phyloP scores from a whole-genome alignment of 2,113 vertebrate genomes.

The Erpornis zantholeuca region DNA sequence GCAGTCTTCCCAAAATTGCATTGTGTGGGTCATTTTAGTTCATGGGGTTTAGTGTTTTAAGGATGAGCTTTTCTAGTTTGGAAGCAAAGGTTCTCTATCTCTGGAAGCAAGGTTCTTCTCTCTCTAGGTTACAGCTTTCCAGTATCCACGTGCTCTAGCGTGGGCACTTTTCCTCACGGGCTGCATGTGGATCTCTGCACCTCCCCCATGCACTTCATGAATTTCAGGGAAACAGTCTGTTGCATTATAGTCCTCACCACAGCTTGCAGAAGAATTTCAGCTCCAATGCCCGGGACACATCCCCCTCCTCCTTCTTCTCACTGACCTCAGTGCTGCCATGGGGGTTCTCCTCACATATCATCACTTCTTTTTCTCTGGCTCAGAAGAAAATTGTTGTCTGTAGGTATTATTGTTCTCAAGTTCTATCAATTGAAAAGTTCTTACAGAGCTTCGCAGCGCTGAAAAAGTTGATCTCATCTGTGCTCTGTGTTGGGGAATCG shows the following conservation, averaged over 20 bases:
- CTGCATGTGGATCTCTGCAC: not conserved
- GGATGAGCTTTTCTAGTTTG: not conserved
- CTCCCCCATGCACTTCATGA: not conserved
- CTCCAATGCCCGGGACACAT: fast-evolving
- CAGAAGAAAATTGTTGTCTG: not conserved
- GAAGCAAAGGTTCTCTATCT: not conserved
- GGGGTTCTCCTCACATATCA: not conserved
- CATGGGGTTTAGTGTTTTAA: not conserved
- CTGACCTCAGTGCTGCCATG: not conserved
- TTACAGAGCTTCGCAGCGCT: not conserved
- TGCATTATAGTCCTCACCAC: not conserved
- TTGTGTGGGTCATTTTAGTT: not conserved
- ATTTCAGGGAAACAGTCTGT: not conserved
- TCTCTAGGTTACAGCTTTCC: not conserved
- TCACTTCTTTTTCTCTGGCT: not conserved
- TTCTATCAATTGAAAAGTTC: not conserved
- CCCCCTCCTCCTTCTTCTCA: not conserved
- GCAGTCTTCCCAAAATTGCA: not conserved
- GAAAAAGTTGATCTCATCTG: not conserved
- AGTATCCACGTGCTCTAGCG: not conserved
- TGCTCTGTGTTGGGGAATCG: fast-evolving
- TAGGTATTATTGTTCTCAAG: not conserved
- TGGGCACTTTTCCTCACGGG: not conserved
- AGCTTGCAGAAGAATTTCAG: not conserved
- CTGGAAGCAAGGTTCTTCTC: not conserved